Evolutionary conservation across 1,140 invertebrate genomes (phyloP).

Genomic region (Arctopsyche grandis): DNA sequence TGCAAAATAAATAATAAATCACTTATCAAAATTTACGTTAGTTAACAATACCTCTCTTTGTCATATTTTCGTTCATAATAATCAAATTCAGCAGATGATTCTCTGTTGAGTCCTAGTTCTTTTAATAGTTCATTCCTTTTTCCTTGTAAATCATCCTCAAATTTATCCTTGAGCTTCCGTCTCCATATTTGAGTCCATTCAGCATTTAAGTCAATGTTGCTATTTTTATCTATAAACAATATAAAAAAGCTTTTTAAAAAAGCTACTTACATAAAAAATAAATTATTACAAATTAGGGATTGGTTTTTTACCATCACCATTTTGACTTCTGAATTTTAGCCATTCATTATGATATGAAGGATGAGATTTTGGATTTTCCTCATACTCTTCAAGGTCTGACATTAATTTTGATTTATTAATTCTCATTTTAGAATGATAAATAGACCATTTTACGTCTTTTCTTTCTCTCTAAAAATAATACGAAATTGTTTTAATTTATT

Average conservation of each 20-base stretch:
- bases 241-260: background rate
- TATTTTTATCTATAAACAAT: background rate
- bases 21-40: too few species aligned
- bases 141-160: background rate
- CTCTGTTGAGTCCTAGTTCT: background rate
- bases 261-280: background rate
- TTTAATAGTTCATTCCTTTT: background rate
- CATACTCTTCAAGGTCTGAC: background rate
- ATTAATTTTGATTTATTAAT: background rate
- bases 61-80: slow-evolving; percentile 12
- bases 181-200: background rate
- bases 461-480: slow-evolving; percentile 18
- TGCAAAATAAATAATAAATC: too few species aligned
- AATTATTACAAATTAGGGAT: too few species aligned
- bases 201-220: background rate
- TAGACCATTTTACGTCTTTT: slow-evolving; percentile 18
- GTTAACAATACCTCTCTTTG: background rate
- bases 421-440: slow-evolving; percentile 24
- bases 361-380: slow-evolving; percentile 27
- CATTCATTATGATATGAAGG: slow-evolving; percentile 24
- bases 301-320: background rate
- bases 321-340: slow-evolving; percentile 19
- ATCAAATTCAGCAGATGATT: background rate
- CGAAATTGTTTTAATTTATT: background rate
- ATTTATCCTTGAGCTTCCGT: background rate